A percentile compares a stretch with the other conserved stretches of the same genome.
These are phyloP conservation scores for Drosophila borealis DNA, from an alignment of 2,888 invertebrate species.

Conservation along the genomic window DNA sequence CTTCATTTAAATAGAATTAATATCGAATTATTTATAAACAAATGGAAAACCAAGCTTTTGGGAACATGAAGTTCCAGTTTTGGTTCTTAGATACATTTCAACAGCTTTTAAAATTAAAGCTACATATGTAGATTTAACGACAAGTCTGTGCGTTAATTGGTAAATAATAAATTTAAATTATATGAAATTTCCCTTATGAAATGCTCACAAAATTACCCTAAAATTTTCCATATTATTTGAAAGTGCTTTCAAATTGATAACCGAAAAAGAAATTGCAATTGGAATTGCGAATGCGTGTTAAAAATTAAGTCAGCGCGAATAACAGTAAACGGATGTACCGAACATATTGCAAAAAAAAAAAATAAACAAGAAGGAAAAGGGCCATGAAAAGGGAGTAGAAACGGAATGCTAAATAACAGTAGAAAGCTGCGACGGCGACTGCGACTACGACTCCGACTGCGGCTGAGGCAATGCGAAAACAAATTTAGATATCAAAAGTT, in stretches of 20 bases:
- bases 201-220: neutral
- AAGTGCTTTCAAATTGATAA: slow-evolving; percentile 22
- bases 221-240: slow-evolving; percentile 5
- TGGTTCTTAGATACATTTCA: too few relatives aligned
- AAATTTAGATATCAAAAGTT: slow-evolving; percentile 83
- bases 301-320: slow-evolving; percentile 25
- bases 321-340: slow-evolving; percentile 49
- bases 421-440: slow-evolving; percentile 13
- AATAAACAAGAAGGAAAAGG: slow-evolving; percentile 1
- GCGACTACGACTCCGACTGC: slow-evolving; percentile 17
- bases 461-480: slow-evolving; percentile 64
- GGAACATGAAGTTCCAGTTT: too few relatives aligned
- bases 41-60: too few relatives aligned
- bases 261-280: slow-evolving; percentile 29
- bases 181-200: neutral
- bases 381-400: slow-evolving; percentile 1
- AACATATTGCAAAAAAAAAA: slow-evolving; percentile 32
- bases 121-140: too few relatives aligned
- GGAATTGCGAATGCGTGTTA: slow-evolving; percentile 32
- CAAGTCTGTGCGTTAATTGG: neutral
- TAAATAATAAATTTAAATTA: neutral
- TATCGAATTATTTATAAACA: too few relatives aligned
- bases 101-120: too few relatives aligned
- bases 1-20: too few relatives aligned
- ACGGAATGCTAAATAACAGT: slow-evolving; percentile 36